Evolutionary conservation across 2,113 vertebrate genomes (phyloP).

Genomic region (Oncorhynchus nerka): DNA sequence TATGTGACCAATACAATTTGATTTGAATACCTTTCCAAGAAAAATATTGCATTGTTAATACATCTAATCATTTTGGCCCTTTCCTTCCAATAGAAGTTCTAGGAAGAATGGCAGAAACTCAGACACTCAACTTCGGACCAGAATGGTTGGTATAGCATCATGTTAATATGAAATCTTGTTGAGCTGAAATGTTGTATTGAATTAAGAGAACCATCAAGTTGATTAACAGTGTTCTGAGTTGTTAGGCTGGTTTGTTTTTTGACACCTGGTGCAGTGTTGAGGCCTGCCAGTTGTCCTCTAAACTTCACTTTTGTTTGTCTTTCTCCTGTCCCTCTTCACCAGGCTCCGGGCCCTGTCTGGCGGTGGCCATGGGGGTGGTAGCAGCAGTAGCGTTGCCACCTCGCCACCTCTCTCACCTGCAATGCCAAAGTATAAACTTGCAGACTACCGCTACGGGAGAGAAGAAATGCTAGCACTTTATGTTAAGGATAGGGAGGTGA

Average conservation of each 20-base stretch:
- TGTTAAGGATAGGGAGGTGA: conserved; percentile 97
- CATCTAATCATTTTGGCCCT: background rate
- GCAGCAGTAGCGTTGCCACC: conserved; percentile 74
- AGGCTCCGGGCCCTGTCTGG: conserved; percentile 98
- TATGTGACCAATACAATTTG: no score
- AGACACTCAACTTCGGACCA: conserved; percentile 99
- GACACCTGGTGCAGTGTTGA: background rate
- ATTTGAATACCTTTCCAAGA: background rate
- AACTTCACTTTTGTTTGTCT: conserved; percentile 11
- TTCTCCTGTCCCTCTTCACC: conserved; percentile 2
- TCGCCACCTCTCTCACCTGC: conserved; percentile 96
- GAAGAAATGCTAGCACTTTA: conserved; percentile 99
- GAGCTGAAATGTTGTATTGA: background rate
- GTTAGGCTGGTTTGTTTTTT: conserved; percentile 28
- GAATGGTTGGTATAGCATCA: conserved; percentile 87
- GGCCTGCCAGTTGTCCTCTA: conserved; percentile 20
- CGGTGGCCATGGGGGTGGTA: conserved; percentile 73
- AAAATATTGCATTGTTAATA: background rate
- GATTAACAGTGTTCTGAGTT: background rate
- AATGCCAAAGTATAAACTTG: conserved; percentile 98
- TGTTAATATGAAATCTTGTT: background rate
- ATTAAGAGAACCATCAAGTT: background rate
- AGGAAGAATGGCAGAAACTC: conserved; percentile 93
- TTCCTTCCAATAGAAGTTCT: conserved; percentile 76
- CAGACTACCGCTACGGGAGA: conserved; percentile 97